These are phyloP conservation scores for Polylopha cassiicola DNA, from an alignment of 2,888 invertebrate species.

Conservation along the genomic window DNA sequence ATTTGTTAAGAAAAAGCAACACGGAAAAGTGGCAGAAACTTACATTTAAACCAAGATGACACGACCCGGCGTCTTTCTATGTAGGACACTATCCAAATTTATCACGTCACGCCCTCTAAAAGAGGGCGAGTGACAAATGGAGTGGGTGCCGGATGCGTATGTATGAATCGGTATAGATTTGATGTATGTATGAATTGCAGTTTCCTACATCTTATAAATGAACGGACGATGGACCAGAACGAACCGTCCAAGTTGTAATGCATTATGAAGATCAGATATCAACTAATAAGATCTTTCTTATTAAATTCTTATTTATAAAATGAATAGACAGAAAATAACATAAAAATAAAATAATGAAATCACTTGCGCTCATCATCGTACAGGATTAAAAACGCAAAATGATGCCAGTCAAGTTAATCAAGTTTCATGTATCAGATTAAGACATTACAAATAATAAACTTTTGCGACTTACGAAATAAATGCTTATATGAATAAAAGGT, in stretches of 20 bases:
- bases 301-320: too few species aligned
- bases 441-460: too few species aligned
- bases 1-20: neutral
- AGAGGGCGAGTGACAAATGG: slow-evolving; percentile 13
- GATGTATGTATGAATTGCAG: neutral
- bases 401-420: slow-evolving; percentile 7
- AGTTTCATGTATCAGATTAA: neutral
- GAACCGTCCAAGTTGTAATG: neutral
- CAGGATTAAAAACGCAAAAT: slow-evolving; percentile 10
- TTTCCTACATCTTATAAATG: neutral
- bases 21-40: neutral
- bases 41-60: slow-evolving; percentile 4
- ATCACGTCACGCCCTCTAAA: slow-evolving; percentile 9
- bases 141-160: slow-evolving; percentile 7
- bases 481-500: too few species aligned
- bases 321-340: too few species aligned
- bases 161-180: slow-evolving; percentile 2
- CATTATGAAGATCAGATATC: neutral
- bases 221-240: neutral
- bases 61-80: slow-evolving; percentile 3
- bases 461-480: too few species aligned
- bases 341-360: too few species aligned
- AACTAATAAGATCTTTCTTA: neutral
- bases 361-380: slow-evolving; percentile 1
- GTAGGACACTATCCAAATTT: slow-evolving; percentile 4